These are phyloP conservation scores for Patella vulgata DNA, from an alignment of 1,140 invertebrate genomes.

Conservation along the genomic window DNA sequence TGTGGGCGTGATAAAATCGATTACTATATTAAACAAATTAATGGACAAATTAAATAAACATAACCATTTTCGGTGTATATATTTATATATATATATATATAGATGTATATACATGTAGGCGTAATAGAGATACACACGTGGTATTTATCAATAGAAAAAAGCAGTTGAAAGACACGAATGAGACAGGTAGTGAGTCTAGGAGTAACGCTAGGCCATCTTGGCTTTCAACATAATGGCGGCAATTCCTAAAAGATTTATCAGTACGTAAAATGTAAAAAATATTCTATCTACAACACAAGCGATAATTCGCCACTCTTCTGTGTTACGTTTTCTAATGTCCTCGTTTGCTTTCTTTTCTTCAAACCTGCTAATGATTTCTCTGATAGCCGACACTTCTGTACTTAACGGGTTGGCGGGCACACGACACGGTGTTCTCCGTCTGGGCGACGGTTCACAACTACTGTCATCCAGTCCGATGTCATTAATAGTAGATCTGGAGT, in stretches of 20 bases:
- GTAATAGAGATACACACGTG: too few relatives aligned
- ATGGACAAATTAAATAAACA: too few relatives aligned
- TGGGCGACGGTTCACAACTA: conserved; percentile 7
- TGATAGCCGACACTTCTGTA: conserved; percentile 23
- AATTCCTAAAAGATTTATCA: conserved; percentile 52
- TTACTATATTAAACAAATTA: too few relatives aligned
- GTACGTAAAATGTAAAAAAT: conserved; percentile 58
- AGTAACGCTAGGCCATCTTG: not conserved
- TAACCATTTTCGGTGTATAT: too few relatives aligned
- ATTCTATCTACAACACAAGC: conserved; percentile 57
- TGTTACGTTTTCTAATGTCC: conserved; percentile 23
- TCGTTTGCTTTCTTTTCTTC: conserved; percentile 5
- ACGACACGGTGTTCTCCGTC: not conserved
- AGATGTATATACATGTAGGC: too few relatives aligned
- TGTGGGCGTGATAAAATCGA: too few relatives aligned
- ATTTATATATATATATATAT: too few relatives aligned
- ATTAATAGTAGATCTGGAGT: not conserved
- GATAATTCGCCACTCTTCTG: conserved; percentile 57
- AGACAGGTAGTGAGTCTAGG: too few relatives aligned
- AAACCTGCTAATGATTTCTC: conserved; percentile 27
- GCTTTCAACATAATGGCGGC: conserved; percentile 40
- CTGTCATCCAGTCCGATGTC: too few relatives aligned
- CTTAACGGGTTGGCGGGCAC: conserved; percentile 5
- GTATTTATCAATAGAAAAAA: too few relatives aligned
- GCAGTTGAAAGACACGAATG: too few relatives aligned